Conservation (phyloP, 2,888 invertebrate species). For the Cephus rjabovi region DNA sequence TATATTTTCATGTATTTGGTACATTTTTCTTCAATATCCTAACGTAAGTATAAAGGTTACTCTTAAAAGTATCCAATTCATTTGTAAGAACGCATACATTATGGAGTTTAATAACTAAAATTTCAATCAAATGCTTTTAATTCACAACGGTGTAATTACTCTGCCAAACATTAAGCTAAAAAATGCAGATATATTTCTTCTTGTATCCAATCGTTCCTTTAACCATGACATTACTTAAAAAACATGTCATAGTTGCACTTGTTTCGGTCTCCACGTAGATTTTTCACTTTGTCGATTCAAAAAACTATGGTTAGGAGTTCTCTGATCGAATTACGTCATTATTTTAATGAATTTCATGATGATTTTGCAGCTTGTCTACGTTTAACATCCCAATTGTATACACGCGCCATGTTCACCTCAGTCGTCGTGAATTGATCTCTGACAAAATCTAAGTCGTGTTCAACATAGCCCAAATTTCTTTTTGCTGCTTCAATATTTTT, state of each 20-base stretch:
- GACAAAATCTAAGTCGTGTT: constrained; percentile 93
- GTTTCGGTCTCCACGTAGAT: not conserved
- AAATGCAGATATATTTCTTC: not conserved
- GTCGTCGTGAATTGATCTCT: constrained; percentile 98
- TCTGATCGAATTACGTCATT: not conserved
- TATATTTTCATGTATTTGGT: not conserved
- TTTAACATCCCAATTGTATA: constrained; percentile 98
- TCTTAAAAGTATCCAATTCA: not conserved
- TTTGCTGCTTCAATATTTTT: constrained; percentile 88
- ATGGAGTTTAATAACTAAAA: not conserved
- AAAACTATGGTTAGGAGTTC: not conserved
- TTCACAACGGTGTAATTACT: not conserved
- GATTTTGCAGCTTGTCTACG: constrained; percentile 82
- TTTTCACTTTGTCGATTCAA: not conserved
- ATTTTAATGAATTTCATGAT: constrained; percentile 27
- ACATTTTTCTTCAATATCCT: not conserved
- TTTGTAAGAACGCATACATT: not conserved
- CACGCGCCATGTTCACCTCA: constrained; percentile 98
- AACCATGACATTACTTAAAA: not conserved
- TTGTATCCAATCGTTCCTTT: not conserved
- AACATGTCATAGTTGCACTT: not conserved
- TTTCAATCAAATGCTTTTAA: not conserved
- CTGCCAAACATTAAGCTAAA: not conserved
- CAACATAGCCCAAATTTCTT: constrained; percentile 85
- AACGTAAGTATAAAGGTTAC: not conserved